Evolutionary conservation across 2,113 vertebrate genomes (phyloP).

Genomic region (Hydrolagus affinis): DNA sequence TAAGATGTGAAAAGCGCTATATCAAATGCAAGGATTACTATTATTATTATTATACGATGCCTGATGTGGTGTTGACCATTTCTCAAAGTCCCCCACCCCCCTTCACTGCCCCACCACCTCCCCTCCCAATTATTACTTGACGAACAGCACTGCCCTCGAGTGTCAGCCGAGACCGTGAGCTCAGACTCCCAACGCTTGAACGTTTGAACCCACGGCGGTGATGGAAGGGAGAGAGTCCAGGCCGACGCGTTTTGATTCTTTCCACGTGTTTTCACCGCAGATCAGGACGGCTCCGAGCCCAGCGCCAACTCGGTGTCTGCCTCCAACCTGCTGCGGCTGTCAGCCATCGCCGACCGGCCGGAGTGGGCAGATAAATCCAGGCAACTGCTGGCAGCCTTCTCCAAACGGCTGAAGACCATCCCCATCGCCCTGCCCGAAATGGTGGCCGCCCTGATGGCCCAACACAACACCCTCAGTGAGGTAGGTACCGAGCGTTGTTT

Average conservation of each 20-base stretch:
- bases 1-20: no score
- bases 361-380: constrained; percentile 71
- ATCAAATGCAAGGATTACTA: no score
- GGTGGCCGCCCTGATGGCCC: constrained; percentile 62
- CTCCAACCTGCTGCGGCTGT: constrained; percentile 75
- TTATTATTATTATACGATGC: no score
- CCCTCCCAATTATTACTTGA: no score
- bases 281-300: constrained; percentile 88
- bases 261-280: constrained; percentile 48
- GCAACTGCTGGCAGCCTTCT: constrained; percentile 70
- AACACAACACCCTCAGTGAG: constrained; percentile 77
- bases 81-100: no score
- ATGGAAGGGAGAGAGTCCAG: background rate
- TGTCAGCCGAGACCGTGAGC: background rate
- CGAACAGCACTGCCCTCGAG: no score
- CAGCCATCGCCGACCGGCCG: constrained; percentile 60
- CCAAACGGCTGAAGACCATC: constrained; percentile 67
- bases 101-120: no score
- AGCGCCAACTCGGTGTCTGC: constrained; percentile 74
- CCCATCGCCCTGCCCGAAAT: constrained; percentile 80
- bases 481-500: constrained; percentile 54
- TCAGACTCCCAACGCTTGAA: background rate
- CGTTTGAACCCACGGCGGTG: background rate
- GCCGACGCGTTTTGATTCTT: background rate
- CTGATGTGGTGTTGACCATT: no score